phyloP scores from a whole-genome alignment of 2,113 vertebrate genomes.

The Neodontobutis hainanensis region DNA sequence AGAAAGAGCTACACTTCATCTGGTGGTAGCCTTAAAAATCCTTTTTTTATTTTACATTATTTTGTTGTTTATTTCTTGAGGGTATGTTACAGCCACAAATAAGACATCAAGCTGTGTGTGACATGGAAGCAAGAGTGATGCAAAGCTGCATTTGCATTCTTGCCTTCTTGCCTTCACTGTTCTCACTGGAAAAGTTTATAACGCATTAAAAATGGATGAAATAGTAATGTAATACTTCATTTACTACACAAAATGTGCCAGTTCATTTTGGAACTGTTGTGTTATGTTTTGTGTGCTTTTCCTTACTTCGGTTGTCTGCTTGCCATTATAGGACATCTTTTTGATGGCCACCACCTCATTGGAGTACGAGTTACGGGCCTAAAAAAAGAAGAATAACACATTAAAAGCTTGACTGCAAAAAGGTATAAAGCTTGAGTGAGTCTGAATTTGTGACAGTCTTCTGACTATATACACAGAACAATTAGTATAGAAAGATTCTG shows the following conservation, averaged over 20 bases:
- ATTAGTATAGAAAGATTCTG: background rate
- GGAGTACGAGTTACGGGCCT: conserved; percentile 95
- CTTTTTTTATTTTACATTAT: conserved; percentile 13
- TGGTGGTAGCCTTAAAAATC: conserved; percentile 13
- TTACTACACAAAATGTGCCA: background rate
- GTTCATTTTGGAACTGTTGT: background rate
- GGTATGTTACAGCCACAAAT: conserved; percentile 7
- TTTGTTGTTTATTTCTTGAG: conserved; percentile 6
- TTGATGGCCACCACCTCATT: conserved; percentile 99
- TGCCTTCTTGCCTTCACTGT: background rate
- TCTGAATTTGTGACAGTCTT: background rate
- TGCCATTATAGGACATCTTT: conserved; percentile 99
- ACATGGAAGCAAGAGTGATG: conserved; percentile 8
- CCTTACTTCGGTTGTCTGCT: conserved; percentile 95
- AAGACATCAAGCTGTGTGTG: conserved; percentile 5
- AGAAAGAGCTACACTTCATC: background rate
- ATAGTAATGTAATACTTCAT: background rate
- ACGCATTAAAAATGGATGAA: background rate
- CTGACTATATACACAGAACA: background rate
- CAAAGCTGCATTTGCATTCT: background rate
- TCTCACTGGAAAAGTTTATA: background rate
- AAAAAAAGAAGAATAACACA: conserved; percentile 13
- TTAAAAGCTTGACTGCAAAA: background rate
- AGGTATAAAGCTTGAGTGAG: background rate
- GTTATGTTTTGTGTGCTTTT: background rate